phyloP scores from a whole-genome alignment of 2,113 vertebrate genomes.

The Eclectus roratus region DNA sequence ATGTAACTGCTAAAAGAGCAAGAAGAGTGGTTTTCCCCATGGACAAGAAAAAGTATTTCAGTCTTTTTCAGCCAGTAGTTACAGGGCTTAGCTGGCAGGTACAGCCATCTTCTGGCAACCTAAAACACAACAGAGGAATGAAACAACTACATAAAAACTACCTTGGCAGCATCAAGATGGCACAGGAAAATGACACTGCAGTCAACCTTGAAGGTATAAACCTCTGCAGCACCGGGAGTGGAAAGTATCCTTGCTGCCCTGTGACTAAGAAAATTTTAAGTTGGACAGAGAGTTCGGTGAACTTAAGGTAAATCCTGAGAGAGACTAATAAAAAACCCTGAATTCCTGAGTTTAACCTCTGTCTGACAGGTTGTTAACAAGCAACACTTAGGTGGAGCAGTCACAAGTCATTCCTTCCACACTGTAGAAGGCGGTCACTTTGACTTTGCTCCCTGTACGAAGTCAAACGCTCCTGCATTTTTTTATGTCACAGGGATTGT shows the following conservation, averaged over 20 bases:
- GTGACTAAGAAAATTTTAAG: neutral
- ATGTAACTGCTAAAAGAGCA: neutral
- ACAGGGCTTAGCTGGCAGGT: neutral
- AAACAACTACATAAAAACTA: neutral
- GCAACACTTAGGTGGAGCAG: neutral
- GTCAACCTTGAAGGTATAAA: neutral
- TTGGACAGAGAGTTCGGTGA: neutral
- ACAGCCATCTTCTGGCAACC: neutral
- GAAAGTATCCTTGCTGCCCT: neutral
- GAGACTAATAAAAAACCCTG: neutral
- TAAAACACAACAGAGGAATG: neutral
- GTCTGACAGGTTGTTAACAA: neutral
- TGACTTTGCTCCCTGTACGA: neutral
- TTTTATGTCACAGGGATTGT: neutral
- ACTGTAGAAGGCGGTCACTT: neutral
- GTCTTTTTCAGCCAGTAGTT: neutral
- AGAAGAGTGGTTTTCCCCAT: neutral
- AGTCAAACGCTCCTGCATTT: neutral
- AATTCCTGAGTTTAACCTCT: neutral
- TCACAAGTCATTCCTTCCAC: neutral
- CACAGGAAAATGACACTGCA: neutral
- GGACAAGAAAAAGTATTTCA: neutral
- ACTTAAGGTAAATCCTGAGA: neutral
- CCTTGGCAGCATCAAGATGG: neutral
- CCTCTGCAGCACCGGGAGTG: neutral